Evolutionary conservation across 2,113 vertebrate genomes (phyloP), one percentile per base, ranked within the genome.

Genomic region (Bubo bubo): DNA sequence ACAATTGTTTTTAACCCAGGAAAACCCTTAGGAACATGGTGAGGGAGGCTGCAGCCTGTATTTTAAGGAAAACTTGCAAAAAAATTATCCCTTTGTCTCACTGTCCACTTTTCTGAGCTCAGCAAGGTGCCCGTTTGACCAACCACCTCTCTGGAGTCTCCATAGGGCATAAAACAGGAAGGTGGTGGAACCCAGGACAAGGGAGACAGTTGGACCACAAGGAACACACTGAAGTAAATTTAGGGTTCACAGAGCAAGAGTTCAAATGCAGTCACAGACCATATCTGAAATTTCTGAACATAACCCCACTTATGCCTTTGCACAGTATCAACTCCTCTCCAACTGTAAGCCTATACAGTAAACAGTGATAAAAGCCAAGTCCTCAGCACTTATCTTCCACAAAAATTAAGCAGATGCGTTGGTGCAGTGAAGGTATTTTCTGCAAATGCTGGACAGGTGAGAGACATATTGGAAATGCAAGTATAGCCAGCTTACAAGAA

Each of bases 141-240:
- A 64, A 22, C 12, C 9, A 53, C 14, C 32, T 58, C 37, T 18
- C 47, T 24, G 8, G 4, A 39, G 5, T 19, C 28, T 79, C 27
- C 27, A 13, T 0, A 15, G 10, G 27, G 34, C 52, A 79, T 47
- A 79, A 56, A 20, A 9, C 6, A 71, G 23, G 10, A 53, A 79
- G 24, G 9, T 24, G 8, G 24, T 20, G 4, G 19, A 27, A 13
- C 3, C 15, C 60, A 70, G 13, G 52, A 39, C 17, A 59, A 79
- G 4, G 8, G 5, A 15, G 5, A 14, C 9, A 32, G 28, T 6
- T 3, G 2, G 14, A 67, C 10, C n/a, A 56, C 0, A 1, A 68
- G 6, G 16, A 87, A 16, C 20, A 58, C 10, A 4, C 4, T 58
- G 21, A 30, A 55, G 4, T 10, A 59, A 21, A 70, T 30, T 84